These are phyloP conservation scores for Tinamus major DNA, from an alignment of 2,797 vertebrate species.

Conservation along the genomic window DNA sequence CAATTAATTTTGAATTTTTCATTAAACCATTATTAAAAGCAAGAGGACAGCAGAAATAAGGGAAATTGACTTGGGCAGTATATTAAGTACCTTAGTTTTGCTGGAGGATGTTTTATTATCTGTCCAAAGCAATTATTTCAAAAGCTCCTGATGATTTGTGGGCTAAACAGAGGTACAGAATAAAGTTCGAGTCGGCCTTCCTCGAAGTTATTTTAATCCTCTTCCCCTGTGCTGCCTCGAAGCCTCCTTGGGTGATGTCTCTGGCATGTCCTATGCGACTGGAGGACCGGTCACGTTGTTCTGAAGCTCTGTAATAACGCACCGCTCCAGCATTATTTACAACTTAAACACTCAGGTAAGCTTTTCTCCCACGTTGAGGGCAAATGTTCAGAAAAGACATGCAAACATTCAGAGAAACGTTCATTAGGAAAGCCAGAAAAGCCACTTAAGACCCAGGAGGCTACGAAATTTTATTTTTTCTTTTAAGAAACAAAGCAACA, in stretches of 20 bases:
- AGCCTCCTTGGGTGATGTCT: neutral
- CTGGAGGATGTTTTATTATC: constrained; percentile 67
- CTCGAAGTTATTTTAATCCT: neutral
- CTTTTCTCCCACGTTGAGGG: constrained; percentile 23
- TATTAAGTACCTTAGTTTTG: constrained; percentile 69
- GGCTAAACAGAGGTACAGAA: constrained; percentile 35
- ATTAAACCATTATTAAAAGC: constrained; percentile 74
- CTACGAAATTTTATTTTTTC: neutral
- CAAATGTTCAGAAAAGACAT: constrained; percentile 37
- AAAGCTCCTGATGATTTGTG: neutral
- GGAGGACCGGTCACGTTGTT: neutral
- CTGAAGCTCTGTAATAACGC: neutral
- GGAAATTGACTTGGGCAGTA: constrained; percentile 58
- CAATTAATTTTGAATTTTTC: constrained; percentile 78
- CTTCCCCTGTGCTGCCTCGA: neutral
- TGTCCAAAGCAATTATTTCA: constrained; percentile 65
- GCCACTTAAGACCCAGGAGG: constrained; percentile 43
- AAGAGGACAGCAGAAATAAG: constrained; percentile 64
- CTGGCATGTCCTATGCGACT: neutral
- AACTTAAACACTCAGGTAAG: constrained; percentile 47
- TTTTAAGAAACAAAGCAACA: constrained; percentile 23
- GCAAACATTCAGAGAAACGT: constrained; percentile 25
- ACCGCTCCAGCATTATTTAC: constrained; percentile 50
- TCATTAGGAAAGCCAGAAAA: constrained; percentile 51
- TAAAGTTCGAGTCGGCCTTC: neutral